These are phyloP conservation scores for Ctenomys sociabilis DNA, from an alignment of 2,113 vertebrate species.

Conservation along the genomic window DNA sequence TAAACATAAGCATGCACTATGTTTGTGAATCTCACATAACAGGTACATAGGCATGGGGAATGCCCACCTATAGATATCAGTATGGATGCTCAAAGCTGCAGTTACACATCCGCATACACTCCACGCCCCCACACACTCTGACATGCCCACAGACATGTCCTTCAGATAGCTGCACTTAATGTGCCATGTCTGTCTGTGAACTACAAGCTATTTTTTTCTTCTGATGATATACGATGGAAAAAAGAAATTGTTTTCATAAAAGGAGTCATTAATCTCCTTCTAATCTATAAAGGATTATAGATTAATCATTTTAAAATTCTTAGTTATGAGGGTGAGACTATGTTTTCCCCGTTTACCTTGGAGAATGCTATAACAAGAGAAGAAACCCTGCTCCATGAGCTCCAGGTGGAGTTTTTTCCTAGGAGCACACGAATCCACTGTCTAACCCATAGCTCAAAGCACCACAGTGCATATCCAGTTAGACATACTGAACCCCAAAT, in stretches of 20 bases:
- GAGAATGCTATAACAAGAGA: rapidly evolving
- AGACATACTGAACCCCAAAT: not conserved
- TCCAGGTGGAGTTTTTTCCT: not conserved
- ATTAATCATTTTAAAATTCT: not conserved
- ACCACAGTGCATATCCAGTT: too few species aligned
- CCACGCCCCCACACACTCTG: too few species aligned
- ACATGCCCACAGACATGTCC: rapidly evolving
- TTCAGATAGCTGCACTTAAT: not conserved
- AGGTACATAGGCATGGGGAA: not conserved
- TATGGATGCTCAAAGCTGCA: not conserved
- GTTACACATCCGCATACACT: not conserved
- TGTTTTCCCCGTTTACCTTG: not conserved
- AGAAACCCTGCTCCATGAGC: not conserved
- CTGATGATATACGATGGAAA: not conserved
- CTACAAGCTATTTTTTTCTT: not conserved
- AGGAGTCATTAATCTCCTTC: not conserved
- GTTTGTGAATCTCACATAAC: not conserved
- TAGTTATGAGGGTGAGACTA: not conserved
- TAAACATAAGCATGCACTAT: not conserved
- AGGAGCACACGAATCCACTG: not conserved
- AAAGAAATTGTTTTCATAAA: conserved; percentile 4
- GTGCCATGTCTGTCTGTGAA: not conserved
- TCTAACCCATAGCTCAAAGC: not conserved
- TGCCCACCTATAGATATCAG: not conserved
- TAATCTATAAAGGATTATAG: not conserved